Evolutionary conservation across 2,113 vertebrate species (phyloP).

Genomic region (Macaca mulatta): DNA sequence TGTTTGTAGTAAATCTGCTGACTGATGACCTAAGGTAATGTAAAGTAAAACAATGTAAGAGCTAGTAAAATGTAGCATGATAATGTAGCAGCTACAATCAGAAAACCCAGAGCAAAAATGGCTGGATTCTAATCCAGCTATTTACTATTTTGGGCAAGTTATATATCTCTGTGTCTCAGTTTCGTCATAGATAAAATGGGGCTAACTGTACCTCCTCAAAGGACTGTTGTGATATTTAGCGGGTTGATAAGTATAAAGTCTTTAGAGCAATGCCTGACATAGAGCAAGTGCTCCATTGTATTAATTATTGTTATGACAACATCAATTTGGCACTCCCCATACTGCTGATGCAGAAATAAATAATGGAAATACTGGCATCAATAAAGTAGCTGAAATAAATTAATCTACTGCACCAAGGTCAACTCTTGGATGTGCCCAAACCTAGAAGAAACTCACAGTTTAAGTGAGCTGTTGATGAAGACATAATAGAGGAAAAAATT

Average conservation of each 20-base stretch:
- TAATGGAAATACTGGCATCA: constrained; percentile 5
- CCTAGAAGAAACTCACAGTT: neutral
- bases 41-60: constrained; percentile 2
- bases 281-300: neutral
- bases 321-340: neutral
- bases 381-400: constrained; percentile 2
- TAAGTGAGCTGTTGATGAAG: neutral
- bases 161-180: neutral
- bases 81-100: neutral
- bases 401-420: neutral
- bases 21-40: neutral
- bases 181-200: neutral
- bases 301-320: neutral
- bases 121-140: constrained; percentile 45
- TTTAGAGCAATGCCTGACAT: neutral
- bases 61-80: constrained; percentile 9
- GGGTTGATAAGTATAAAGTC: neutral
- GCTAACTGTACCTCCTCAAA: neutral
- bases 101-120: constrained; percentile 10
- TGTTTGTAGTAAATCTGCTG: neutral
- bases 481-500: neutral
- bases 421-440: constrained; percentile 14
- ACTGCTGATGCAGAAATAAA: neutral
- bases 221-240: neutral
- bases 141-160: constrained; percentile 10